phyloP scores from a whole-genome alignment of 64 coral and sea anemone genomes.

The Pachyseris speciosa region DNA sequence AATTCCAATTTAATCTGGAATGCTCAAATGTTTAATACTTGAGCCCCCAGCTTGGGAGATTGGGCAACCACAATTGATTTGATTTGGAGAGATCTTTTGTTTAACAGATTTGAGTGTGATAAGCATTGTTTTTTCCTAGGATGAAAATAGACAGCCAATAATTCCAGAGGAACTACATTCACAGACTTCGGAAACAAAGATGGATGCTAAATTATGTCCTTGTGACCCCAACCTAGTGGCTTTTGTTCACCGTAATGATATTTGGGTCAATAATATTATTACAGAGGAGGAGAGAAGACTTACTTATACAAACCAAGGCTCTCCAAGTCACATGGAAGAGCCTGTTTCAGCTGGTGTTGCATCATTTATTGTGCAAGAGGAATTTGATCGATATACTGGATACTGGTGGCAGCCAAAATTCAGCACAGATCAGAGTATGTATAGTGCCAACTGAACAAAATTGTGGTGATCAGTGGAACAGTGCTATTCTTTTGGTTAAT shows the following conservation, averaged over 20 bases:
- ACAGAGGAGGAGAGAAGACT: slow-evolving; percentile 86
- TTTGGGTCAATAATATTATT: slow-evolving; percentile 87
- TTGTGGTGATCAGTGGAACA: too few relatives aligned
- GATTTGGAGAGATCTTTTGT: not conserved
- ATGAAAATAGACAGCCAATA: slow-evolving; percentile 68
- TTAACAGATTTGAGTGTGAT: not conserved
- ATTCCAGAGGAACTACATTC: slow-evolving; percentile 87
- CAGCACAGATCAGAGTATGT: slow-evolving; percentile 65
- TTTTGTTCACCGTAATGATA: slow-evolving; percentile 97
- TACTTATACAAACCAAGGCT: slow-evolving; percentile 84
- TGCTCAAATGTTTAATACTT: too few relatives aligned
- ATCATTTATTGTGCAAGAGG: slow-evolving; percentile 98
- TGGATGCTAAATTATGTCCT: slow-evolving; percentile 98
- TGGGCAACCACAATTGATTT: too few relatives aligned
- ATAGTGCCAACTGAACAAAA: not conserved
- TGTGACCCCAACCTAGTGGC: slow-evolving; percentile 92
- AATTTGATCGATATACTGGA: slow-evolving; percentile 98
- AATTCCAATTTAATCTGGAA: too few relatives aligned
- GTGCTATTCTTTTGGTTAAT: too few relatives aligned
- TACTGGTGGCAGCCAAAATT: slow-evolving; percentile 97
- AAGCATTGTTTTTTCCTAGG: not conserved
- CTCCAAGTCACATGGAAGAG: slow-evolving; percentile 83
- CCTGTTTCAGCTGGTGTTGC: slow-evolving; percentile 93
- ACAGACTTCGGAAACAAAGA: slow-evolving; percentile 83
- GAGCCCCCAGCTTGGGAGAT: too few relatives aligned